A percentile compares a stretch with the other conserved stretches of the same genome.
phyloP scores from a whole-genome alignment of 2,797 vertebrate genomes.

The Galago senegalensis region DNA sequence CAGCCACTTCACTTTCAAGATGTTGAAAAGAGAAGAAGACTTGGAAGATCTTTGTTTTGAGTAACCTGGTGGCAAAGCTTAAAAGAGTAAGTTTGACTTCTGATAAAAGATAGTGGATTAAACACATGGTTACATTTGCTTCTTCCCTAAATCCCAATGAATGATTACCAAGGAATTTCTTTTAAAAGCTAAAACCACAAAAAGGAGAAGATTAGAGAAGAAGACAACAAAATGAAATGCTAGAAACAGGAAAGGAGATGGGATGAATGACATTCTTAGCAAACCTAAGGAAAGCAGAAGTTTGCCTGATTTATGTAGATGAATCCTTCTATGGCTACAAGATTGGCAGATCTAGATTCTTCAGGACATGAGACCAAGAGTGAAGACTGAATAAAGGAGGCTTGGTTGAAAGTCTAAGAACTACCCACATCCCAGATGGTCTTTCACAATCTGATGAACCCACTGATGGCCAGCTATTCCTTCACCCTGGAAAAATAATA shows the following conservation, averaged over 20 bases:
- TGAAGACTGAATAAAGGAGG: background rate
- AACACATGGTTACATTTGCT: background rate
- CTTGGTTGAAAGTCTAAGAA: background rate
- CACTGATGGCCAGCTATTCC: background rate
- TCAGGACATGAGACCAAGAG: background rate
- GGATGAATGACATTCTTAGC: constrained; percentile 16
- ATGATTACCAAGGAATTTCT: background rate
- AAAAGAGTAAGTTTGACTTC: background rate
- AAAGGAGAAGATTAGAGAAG: background rate
- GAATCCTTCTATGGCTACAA: background rate
- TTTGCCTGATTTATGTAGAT: background rate
- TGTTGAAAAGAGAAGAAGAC: background rate
- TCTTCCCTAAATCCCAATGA: background rate
- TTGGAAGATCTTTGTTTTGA: background rate
- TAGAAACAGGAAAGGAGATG: background rate
- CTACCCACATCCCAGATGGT: background rate
- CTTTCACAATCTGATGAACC: background rate
- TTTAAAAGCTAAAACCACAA: background rate
- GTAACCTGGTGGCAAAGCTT: background rate
- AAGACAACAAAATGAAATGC: background rate
- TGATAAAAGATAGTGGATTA: constrained; percentile 8
- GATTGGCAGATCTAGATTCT: background rate
- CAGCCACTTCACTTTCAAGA: background rate
- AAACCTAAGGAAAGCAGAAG: background rate
- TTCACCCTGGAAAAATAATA: background rate